These are phyloP conservation scores for Rhynchophorus ferrugineus DNA, from an alignment of 1,140 invertebrate genomes.

Conservation along the genomic window DNA sequence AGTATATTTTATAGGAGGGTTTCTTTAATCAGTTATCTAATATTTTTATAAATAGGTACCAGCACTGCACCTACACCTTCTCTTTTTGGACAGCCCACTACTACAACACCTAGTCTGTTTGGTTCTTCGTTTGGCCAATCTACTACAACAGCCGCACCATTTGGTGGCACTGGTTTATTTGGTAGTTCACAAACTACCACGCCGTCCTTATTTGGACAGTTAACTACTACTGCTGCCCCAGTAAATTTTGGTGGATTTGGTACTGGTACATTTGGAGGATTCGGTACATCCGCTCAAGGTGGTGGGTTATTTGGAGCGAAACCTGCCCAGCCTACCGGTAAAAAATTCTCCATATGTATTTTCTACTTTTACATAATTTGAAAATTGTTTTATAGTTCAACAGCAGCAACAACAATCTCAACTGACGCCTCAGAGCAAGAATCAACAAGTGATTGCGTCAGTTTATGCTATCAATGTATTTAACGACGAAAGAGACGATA, in stretches of 20 bases:
- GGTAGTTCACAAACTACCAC: conserved; percentile 22
- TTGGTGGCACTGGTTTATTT: conserved; percentile 35
- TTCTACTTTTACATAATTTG: too few species aligned
- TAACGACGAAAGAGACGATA: conserved; percentile 85
- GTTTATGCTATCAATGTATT: conserved; percentile 66
- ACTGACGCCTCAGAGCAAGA: conserved; percentile 46
- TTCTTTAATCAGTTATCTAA: background rate
- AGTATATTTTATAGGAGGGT: background rate
- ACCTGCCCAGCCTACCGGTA: conserved; percentile 28
- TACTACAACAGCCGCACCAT: conserved; percentile 21
- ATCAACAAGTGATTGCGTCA: conserved; percentile 33
- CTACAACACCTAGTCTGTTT: conserved; percentile 34
- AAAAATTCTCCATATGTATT: too few species aligned
- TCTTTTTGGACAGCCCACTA: conserved; percentile 28
- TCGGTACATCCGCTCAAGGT: conserved; percentile 43
- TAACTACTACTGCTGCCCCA: conserved; percentile 38
- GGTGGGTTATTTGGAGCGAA: conserved; percentile 42
- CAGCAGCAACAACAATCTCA: conserved; percentile 49
- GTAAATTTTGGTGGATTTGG: conserved; percentile 30
- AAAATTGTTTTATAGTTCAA: too few species aligned
- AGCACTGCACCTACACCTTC: conserved; percentile 3
- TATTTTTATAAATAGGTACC: conserved; percentile 1
- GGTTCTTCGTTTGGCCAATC: conserved; percentile 30
- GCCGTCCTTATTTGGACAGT: conserved; percentile 39
- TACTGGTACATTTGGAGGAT: conserved; percentile 44